phyloP scores from a whole-genome alignment of 2,888 invertebrate species.

The Aricia artaxerxes region DNA sequence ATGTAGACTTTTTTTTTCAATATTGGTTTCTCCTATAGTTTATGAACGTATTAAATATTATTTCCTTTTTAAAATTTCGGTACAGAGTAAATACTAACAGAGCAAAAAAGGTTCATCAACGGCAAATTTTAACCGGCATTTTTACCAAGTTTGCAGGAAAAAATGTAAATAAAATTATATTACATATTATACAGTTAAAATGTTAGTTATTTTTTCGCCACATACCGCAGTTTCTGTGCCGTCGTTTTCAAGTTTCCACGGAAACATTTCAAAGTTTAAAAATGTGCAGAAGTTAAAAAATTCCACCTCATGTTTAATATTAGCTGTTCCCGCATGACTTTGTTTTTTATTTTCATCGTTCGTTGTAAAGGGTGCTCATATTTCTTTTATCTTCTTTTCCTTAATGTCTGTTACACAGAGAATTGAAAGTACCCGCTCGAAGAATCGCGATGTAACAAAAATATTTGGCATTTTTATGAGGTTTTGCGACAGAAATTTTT shows the following conservation, averaged over 20 bases:
- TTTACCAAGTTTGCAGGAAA: neutral
- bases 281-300: slow-evolving; percentile 1
- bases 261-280: slow-evolving; percentile 10
- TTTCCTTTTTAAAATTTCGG: no score
- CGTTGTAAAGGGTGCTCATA: neutral
- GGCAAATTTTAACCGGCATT: neutral
- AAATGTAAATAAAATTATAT: slow-evolving; percentile 6
- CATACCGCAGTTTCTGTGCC: neutral
- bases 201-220: neutral
- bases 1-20: no score
- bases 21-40: no score
- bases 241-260: neutral
- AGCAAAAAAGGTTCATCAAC: neutral
- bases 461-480: neutral
- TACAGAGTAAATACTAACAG: no score
- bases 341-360: neutral
- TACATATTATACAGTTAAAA: neutral
- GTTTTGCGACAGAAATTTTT: neutral
- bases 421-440: neutral
- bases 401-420: neutral
- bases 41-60: no score
- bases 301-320: slow-evolving; percentile 6
- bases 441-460: neutral
- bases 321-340: neutral
- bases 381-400: slow-evolving; percentile 4